These are phyloP conservation scores for Gephyroberyx darwinii DNA, from an alignment of 2,797 vertebrate species.

Conservation along the genomic window DNA sequence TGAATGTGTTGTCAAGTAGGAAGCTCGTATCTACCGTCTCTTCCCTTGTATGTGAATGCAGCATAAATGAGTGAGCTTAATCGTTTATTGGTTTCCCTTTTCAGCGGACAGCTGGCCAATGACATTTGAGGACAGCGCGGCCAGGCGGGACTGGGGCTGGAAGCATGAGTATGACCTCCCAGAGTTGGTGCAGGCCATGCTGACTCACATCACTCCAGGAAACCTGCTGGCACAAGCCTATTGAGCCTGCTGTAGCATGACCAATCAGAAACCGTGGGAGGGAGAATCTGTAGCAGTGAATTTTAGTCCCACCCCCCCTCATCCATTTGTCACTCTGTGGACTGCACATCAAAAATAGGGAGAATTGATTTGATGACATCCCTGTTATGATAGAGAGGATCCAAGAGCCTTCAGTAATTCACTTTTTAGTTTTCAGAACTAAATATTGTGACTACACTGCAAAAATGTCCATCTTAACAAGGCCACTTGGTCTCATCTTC, in stretches of 20 bases:
- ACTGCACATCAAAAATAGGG: background rate
- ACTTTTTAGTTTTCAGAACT: background rate
- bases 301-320: background rate
- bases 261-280: background rate
- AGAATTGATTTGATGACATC: background rate
- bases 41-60: too few species aligned
- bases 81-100: background rate
- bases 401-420: background rate
- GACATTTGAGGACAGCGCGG: slow-evolving; percentile 64
- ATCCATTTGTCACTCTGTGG: background rate
- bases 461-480: background rate
- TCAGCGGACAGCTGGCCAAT: slow-evolving; percentile 78
- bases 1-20: background rate
- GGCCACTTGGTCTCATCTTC: background rate
- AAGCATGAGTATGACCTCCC: slow-evolving; percentile 51
- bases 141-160: slow-evolving; percentile 55
- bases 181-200: slow-evolving; percentile 49
- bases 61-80: background rate
- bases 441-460: background rate
- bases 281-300: background rate
- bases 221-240: slow-evolving; percentile 36
- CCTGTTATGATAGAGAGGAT: background rate
- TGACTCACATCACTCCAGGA: slow-evolving; percentile 31
- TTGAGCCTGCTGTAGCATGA: slow-evolving; percentile 29
- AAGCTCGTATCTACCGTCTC: background rate